Evolutionary conservation across 2,888 invertebrate genomes (phyloP).

Genomic region (Idaea aversata): DNA sequence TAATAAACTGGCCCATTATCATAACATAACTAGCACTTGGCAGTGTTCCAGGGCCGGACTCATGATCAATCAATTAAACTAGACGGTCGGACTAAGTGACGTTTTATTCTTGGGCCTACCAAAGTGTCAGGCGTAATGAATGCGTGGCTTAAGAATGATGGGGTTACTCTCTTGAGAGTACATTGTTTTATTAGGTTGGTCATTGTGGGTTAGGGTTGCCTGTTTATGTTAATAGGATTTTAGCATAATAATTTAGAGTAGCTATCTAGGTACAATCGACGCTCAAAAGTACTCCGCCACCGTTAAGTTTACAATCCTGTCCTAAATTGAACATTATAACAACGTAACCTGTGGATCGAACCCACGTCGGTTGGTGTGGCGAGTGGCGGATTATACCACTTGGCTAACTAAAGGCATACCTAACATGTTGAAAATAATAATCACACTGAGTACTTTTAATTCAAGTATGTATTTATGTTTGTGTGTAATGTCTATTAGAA

Average conservation of each 20-base stretch:
- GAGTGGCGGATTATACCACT: no score
- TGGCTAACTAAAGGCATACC: no score
- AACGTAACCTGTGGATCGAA: no score
- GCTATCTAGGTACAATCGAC: no score
- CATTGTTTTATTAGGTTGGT: constrained; percentile 3
- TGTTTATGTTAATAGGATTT: background rate
- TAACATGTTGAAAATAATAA: no score
- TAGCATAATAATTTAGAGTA: background rate
- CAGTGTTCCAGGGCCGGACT: constrained; percentile 18
- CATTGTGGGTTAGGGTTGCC: background rate
- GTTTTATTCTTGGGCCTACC: constrained; percentile 24
- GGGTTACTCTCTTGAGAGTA: constrained; percentile 12
- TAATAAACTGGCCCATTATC: background rate
- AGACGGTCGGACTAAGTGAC: constrained; percentile 28
- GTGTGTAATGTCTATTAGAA: no score
- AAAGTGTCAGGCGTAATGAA: constrained; percentile 26
- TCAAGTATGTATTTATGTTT: no score
- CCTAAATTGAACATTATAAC: no score
- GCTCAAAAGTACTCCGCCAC: no score
- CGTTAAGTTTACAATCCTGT: no score
- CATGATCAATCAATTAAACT: constrained; percentile 31
- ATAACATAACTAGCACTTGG: constrained; percentile 6
- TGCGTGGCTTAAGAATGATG: constrained; percentile 23
- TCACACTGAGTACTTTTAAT: no score
- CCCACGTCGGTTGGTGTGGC: no score